phyloP scores from a whole-genome alignment of 2,888 invertebrate species.

The Ferrisia virgata region DNA sequence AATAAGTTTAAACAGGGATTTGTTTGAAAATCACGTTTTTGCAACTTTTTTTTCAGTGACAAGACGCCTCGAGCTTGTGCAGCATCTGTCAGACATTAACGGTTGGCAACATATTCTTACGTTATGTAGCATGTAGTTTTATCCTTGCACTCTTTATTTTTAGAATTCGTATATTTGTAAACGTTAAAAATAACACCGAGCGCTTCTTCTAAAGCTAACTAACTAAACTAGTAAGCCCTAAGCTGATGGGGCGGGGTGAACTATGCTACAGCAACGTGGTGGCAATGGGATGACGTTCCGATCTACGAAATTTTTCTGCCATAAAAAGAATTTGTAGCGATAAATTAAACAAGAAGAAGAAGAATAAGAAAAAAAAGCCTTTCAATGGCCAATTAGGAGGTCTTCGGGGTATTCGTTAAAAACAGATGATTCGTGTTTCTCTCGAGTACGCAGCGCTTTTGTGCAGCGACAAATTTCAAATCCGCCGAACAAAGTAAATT shows the following conservation, averaged over 20 bases:
- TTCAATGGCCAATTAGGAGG: not conserved
- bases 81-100: slow-evolving; percentile 26
- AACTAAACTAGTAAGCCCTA: too few species aligned
- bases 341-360: not conserved
- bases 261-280: too few species aligned
- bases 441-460: not conserved
- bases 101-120: slow-evolving; percentile 27
- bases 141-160: slow-evolving; percentile 23
- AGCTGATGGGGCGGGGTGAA: too few species aligned
- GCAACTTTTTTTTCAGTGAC: slow-evolving; percentile 18
- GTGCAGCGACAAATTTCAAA: not conserved
- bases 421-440: not conserved
- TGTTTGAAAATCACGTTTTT: slow-evolving; percentile 1
- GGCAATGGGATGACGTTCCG: not conserved
- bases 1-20: not conserved
- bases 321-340: not conserved
- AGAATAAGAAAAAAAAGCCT: not conserved
- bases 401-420: not conserved
- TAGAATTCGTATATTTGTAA: slow-evolving; percentile 14
- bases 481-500: not conserved
- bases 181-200: slow-evolving; percentile 23
- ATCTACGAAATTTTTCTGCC: not conserved
- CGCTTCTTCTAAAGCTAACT: too few species aligned
- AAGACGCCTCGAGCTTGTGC: slow-evolving; percentile 16
- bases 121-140: slow-evolving; percentile 12